phyloP scores from a whole-genome alignment of 2,888 invertebrate genomes.

The Epirrhoe alternata region DNA sequence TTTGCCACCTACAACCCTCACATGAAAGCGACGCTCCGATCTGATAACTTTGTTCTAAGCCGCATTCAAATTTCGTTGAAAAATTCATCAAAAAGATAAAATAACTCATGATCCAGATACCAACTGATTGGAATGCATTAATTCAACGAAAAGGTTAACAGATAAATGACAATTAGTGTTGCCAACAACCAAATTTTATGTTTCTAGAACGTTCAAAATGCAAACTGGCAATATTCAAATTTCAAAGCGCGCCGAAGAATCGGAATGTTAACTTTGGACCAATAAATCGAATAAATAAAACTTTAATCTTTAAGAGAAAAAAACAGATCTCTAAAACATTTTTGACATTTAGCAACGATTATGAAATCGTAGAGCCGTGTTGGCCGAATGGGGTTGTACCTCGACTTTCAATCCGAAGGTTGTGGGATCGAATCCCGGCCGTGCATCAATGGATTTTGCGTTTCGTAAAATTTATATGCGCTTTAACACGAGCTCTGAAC shows the following conservation, averaged over 20 bases:
- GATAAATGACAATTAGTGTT: neutral
- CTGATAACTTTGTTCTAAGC: constrained; percentile 38
- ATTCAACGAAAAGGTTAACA: neutral
- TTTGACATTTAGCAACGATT: constrained; percentile 66
- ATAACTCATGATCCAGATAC: neutral
- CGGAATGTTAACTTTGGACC: constrained; percentile 60
- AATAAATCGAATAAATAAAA: constrained; percentile 63
- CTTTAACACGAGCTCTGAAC: too few relatives aligned
- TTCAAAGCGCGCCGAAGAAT: constrained; percentile 52
- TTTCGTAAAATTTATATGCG: too few relatives aligned
- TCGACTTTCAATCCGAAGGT: too few relatives aligned
- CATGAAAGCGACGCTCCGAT: constrained; percentile 30
- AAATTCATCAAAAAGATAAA: constrained; percentile 11
- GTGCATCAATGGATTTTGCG: too few relatives aligned
- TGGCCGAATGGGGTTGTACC: too few relatives aligned
- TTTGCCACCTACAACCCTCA: constrained; percentile 40
- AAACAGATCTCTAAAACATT: constrained; percentile 59
- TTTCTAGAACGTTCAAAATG: constrained; percentile 9
- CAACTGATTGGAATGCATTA: constrained; percentile 4
- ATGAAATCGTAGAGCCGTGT: too few relatives aligned
- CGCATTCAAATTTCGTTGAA: constrained; percentile 11
- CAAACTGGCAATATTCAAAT: constrained; percentile 26
- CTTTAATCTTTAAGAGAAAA: constrained; percentile 62
- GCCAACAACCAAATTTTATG: constrained; percentile 9
- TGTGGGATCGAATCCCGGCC: too few relatives aligned